These are phyloP conservation scores for Tachycineta bicolor DNA, from an alignment of 2,113 vertebrate genomes.

Conservation along the genomic window DNA sequence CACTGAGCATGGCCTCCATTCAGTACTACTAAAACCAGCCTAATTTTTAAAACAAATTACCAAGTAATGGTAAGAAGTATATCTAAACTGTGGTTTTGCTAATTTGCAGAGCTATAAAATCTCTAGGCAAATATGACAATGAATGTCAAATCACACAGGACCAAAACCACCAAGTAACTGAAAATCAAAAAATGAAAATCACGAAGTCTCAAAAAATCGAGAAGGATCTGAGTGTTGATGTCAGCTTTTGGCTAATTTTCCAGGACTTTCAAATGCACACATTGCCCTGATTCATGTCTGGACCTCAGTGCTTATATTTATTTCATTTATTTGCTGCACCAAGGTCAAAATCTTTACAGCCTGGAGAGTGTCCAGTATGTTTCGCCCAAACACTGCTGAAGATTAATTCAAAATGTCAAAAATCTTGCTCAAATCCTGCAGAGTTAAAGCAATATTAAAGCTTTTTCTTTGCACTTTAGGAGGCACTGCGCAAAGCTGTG, in stretches of 20 bases:
- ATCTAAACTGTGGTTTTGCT: neutral
- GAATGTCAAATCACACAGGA: neutral
- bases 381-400: neutral
- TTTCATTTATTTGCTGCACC: neutral
- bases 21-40: neutral
- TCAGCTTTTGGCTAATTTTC: neutral
- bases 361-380: neutral
- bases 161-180: neutral
- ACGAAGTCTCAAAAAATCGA: rapidly evolving
- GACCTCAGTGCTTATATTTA: neutral
- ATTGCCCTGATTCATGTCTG: neutral
- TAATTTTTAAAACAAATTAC: neutral
- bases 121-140: neutral
- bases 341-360: neutral
- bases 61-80: neutral
- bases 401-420: neutral
- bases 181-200: neutral
- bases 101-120: neutral
- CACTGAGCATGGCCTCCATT: neutral
- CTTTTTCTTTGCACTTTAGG: neutral
- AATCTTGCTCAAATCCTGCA: neutral
- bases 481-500: neutral
- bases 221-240: neutral
- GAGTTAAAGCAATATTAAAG: neutral
- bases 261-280: neutral